Evolutionary conservation across 2,113 vertebrate genomes (phyloP).

Genomic region (Phalacrocorax aristotelis): DNA sequence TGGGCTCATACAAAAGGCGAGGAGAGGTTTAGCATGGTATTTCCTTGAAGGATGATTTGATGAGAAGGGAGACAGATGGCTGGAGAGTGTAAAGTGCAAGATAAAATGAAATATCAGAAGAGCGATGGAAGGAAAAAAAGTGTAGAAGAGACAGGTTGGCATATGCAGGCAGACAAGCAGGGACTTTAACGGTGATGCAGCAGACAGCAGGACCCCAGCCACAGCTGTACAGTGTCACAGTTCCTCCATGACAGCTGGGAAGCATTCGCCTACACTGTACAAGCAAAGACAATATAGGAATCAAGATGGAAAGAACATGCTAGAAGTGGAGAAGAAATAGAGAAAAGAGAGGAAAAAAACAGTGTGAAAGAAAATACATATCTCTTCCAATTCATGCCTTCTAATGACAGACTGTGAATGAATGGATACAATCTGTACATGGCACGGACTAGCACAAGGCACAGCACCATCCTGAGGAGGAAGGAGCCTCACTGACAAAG

Average conservation of each 20-base stretch:
- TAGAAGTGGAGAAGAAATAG: not conserved
- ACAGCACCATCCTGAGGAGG: not conserved
- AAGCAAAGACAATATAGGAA: not conserved
- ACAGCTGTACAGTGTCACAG: not conserved
- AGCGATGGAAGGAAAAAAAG: not conserved
- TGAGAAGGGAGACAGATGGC: not conserved
- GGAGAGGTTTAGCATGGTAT: not conserved
- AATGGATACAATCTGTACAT: not conserved
- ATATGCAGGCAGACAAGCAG: not conserved
- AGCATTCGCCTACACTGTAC: accelerated
- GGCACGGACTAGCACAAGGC: not conserved
- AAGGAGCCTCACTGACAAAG: not conserved
- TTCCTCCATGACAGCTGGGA: not conserved
- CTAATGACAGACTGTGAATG: not conserved
- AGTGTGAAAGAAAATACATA: not conserved
- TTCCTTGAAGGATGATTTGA: not conserved
- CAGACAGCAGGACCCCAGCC: not conserved
- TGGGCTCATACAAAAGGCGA: not conserved
- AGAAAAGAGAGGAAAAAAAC: not conserved
- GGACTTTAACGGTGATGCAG: not conserved
- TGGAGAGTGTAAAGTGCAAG: not conserved
- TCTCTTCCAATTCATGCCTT: not conserved
- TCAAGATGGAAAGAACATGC: not conserved
- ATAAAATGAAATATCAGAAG: not conserved
- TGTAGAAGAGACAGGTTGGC: not conserved